Evolutionary conservation across 2,797 vertebrate species (phyloP), one percentile per base, ranked within the genome.

Genomic region (Syngnathus rostellatus): DNA sequence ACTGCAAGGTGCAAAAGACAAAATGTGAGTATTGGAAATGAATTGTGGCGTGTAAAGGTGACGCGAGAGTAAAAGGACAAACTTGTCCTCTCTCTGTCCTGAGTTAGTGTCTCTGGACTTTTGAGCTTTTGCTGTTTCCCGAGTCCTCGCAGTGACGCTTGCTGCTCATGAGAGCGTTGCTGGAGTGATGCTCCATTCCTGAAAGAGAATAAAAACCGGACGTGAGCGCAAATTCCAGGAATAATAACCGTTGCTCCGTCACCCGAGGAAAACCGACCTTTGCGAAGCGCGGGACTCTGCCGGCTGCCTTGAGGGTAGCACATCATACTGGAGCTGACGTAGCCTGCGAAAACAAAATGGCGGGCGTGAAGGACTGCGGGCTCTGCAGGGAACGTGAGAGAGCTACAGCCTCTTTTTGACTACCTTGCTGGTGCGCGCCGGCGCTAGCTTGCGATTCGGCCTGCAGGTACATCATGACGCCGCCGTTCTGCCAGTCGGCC

Each of bases 141-240:
- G 78, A 75, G 50, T 91, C 88, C 57, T 91, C 88, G 0, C 25
- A 86, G 86, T 87, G 91, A 1, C 91, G 84, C 68, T 92, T 92
- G 12, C 81, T 85, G 57, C 75, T 69, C 39, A 63, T 77, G 50
- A 75, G 83, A 53, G 65, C 17, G 76, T 16, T 16, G 77, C n/a
- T 37, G 62, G 71, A 55, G 55, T 87, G 85, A 16, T 83, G 80
- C 17, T 89, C 86, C 4, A 57, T 69, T 14, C 83, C 90, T 90
- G 3, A 31, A 31, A 62, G 5, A 55, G 46, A 23, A 46, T 58
- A 8, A 43, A 6, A 16, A 21, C 21, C 23, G 39, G 10, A 45
- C 23, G 37, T 31, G 5, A 31, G 31, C 31, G 5, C 31, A 31
- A 31, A 31, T 31, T 31, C 31, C 0, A 31, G 19, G 6, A 50